Conservation (phyloP, 2,113 vertebrate species). For the Hippocampus abdominalis region DNA sequence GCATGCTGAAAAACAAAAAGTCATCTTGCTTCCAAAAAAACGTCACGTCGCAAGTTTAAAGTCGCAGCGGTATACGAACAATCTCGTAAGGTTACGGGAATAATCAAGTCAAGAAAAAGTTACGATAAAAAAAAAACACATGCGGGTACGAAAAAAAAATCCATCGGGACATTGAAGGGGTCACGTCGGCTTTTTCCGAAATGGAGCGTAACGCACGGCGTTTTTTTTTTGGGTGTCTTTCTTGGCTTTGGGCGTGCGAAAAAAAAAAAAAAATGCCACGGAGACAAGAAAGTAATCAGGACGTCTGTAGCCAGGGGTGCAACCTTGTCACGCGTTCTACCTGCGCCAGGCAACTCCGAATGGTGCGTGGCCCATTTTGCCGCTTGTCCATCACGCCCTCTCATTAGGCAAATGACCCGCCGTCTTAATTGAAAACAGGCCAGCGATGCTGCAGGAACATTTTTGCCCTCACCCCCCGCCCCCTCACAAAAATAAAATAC, state of each 20-base stretch:
- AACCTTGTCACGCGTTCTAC: conserved; percentile 66
- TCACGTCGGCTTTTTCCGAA: conserved; percentile 19
- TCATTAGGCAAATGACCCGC: conserved; percentile 63
- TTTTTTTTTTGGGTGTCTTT: not conserved
- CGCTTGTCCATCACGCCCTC: conserved; percentile 62
- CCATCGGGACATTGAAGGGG: not conserved
- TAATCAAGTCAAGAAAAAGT: no score
- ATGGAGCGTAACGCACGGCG: conserved; percentile 49
- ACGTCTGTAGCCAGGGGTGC: conserved; percentile 67
- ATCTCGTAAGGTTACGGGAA: no score
- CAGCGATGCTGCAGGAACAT: conserved; percentile 13
- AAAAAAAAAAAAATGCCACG: not conserved
- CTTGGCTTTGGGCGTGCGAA: not conserved
- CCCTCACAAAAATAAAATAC: conserved; percentile 5
- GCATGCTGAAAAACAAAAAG: no score
- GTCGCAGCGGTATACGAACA: no score
- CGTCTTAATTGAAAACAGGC: conserved; percentile 47
- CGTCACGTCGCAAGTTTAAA: no score
- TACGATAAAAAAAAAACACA: no score
- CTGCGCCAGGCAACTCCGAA: conserved; percentile 35
- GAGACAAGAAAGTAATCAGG: conserved; percentile 69
- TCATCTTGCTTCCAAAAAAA: no score
- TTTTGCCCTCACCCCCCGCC: conserved; percentile 4
- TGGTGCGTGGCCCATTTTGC: not conserved
- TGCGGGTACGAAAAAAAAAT: not conserved